Percentiles rank a stretch among this genome's conserved stretches.
Evolutionary conservation across 2,113 vertebrate genomes (phyloP).

Genomic region (Columba livia): DNA sequence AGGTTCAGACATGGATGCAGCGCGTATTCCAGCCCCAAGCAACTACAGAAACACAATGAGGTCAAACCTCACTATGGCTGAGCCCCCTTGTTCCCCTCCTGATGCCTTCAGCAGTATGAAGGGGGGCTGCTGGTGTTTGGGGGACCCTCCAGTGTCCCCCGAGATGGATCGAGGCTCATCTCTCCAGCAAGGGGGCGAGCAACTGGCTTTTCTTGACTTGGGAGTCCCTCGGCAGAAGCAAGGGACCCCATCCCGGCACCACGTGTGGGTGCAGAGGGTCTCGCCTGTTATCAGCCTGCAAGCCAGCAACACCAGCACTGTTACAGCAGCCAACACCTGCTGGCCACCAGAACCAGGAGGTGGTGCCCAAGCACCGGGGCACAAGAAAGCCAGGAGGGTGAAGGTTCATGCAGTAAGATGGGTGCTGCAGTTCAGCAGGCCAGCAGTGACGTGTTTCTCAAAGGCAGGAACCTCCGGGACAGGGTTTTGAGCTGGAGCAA

Average conservation of each 20-base stretch:
- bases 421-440: rapidly evolving
- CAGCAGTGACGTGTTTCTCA: neutral
- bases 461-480: too few species aligned
- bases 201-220: too few species aligned
- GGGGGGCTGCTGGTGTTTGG: neutral
- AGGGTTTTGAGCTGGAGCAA: too few species aligned
- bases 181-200: too few species aligned
- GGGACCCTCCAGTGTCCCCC: neutral
- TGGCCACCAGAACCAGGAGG: neutral
- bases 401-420: rapidly evolving
- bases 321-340: neutral
- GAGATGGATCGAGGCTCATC: neutral
- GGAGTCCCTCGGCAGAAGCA: too few species aligned
- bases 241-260: too few species aligned
- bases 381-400: neutral
- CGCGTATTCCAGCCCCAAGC: neutral
- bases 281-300: too few species aligned
- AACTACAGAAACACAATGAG: neutral
- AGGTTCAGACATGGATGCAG: neutral
- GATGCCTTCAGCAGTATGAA: neutral
- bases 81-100: neutral
- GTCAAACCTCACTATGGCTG: neutral
- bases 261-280: too few species aligned
- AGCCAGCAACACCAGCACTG: too few species aligned
- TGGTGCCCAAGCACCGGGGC: neutral